Percentiles rank a stretch among this genome's conserved stretches.
Conservation (phyloP, 2,888 invertebrate genomes). For the Lasius fuliginosus region DNA sequence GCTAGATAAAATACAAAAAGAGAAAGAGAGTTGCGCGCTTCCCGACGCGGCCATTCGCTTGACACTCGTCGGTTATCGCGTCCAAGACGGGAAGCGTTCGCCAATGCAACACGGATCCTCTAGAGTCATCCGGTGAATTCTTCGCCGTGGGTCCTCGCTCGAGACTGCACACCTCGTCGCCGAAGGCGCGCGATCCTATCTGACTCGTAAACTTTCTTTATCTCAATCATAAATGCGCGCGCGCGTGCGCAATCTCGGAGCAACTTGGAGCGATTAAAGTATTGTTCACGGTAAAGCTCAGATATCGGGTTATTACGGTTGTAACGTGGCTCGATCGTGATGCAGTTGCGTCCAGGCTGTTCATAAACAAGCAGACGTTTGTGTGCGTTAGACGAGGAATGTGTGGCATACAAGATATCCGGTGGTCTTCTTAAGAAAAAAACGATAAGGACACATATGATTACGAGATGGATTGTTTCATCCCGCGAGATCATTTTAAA, state of each 20-base stretch:
- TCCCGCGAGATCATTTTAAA: not conserved
- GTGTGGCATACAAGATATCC: not conserved
- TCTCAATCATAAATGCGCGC: constrained; percentile 59
- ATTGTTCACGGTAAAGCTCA: not conserved
- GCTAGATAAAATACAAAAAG: not conserved
- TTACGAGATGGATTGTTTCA: not conserved
- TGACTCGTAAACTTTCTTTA: constrained; percentile 61
- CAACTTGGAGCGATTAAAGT: constrained; percentile 33
- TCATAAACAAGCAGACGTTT: not conserved
- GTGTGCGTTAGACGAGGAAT: not conserved
- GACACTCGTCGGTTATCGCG: not conserved
- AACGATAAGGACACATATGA: not conserved
- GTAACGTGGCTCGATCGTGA: not conserved
- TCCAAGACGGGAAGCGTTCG: not conserved
- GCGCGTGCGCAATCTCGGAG: constrained; percentile 17
- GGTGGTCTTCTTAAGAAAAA: not conserved
- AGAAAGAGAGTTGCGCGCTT: not conserved
- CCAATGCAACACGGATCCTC: constrained; percentile 19
- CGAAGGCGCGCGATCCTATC: constrained; percentile 52
- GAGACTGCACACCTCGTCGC: constrained; percentile 28
- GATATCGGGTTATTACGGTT: not conserved
- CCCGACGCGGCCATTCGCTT: not conserved
- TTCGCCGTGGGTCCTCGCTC: not conserved
- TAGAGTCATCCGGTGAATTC: constrained; percentile 18
- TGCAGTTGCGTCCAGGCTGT: not conserved